Conservation (phyloP, 2,797 vertebrate genomes). For the Dicrostonyx torquatus region DNA sequence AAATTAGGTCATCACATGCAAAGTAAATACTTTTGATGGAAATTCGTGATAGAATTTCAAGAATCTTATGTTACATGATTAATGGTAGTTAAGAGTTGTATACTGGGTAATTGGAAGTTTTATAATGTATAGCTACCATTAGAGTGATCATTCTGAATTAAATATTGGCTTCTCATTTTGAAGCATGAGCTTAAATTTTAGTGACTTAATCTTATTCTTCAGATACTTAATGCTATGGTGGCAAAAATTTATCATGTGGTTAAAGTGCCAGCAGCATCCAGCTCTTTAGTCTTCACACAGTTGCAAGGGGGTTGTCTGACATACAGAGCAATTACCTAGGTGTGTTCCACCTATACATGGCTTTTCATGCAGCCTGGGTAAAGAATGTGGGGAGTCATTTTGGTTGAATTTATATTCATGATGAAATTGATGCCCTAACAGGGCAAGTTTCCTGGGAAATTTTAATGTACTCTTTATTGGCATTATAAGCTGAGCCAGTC, state of each 20-base stretch:
- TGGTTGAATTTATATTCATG: slow-evolving; percentile 62
- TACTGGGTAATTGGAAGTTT: slow-evolving; percentile 63
- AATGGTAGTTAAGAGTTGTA: slow-evolving; percentile 56
- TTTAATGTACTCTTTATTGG: slow-evolving; percentile 66
- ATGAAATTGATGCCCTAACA: slow-evolving; percentile 42
- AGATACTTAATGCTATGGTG: slow-evolving; percentile 51
- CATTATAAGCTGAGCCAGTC: slow-evolving; percentile 59
- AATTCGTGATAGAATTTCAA: slow-evolving; percentile 78
- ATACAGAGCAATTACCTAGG: neutral
- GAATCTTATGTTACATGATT: slow-evolving; percentile 74
- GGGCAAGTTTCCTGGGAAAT: slow-evolving; percentile 54
- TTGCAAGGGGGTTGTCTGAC: neutral
- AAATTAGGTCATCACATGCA: slow-evolving; percentile 78
- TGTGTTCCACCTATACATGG: neutral
- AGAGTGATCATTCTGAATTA: slow-evolving; percentile 52
- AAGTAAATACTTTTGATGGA: slow-evolving; percentile 79
- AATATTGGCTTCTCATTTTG: slow-evolving; percentile 61
- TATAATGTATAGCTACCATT: slow-evolving; percentile 53
- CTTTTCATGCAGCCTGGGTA: slow-evolving; percentile 25
- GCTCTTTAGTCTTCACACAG: slow-evolving; percentile 40
- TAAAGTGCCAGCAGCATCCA: slow-evolving; percentile 27
- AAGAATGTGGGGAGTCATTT: slow-evolving; percentile 34
- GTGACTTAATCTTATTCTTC: slow-evolving; percentile 61
- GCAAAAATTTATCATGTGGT: slow-evolving; percentile 60
- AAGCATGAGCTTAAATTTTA: slow-evolving; percentile 40